phyloP scores from a whole-genome alignment of 2,888 invertebrate genomes.

The Trachelus troglodyta region DNA sequence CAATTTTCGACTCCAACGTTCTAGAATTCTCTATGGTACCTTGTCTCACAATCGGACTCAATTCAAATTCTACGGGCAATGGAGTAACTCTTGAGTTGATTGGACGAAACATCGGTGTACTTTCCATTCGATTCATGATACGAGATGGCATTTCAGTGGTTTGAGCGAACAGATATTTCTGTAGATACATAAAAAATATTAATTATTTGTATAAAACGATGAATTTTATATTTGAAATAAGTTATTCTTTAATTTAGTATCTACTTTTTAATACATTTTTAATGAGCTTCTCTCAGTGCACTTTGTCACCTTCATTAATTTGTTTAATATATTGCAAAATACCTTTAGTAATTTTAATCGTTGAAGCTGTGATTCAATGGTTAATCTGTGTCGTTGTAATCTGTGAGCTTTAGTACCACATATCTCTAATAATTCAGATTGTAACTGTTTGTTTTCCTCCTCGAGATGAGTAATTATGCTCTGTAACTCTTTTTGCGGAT shows the following conservation, averaged over 20 bases:
- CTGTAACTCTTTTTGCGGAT: slow-evolving; percentile 74
- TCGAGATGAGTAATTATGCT: slow-evolving; percentile 79
- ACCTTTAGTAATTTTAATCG: slow-evolving; percentile 77
- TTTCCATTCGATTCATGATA: slow-evolving; percentile 54
- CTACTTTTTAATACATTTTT: slow-evolving; percentile 5
- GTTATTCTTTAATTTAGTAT: slow-evolving; percentile 3
- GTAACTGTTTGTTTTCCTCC: slow-evolving; percentile 71
- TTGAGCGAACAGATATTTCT: slow-evolving; percentile 58
- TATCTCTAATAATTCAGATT: slow-evolving; percentile 58
- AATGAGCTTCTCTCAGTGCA: neutral
- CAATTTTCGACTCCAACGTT: neutral
- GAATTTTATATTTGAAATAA: slow-evolving; percentile 4
- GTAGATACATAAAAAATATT: slow-evolving; percentile 25
- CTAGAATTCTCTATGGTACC: slow-evolving; percentile 15
- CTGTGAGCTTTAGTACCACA: slow-evolving; percentile 57
- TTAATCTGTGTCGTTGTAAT: slow-evolving; percentile 73
- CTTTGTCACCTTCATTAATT: neutral
- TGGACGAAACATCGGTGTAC: slow-evolving; percentile 61
- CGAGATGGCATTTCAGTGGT: slow-evolving; percentile 34
- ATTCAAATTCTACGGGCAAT: slow-evolving; percentile 58
- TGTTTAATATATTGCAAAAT: slow-evolving; percentile 26
- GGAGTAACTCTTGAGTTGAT: slow-evolving; percentile 50
- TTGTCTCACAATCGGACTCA: slow-evolving; percentile 61
- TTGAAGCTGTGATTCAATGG: slow-evolving; percentile 75
- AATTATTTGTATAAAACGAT: slow-evolving; percentile 7